Evolutionary conservation across 1,140 invertebrate genomes (phyloP).

Genomic region (Diabrotica undecimpunctata): DNA sequence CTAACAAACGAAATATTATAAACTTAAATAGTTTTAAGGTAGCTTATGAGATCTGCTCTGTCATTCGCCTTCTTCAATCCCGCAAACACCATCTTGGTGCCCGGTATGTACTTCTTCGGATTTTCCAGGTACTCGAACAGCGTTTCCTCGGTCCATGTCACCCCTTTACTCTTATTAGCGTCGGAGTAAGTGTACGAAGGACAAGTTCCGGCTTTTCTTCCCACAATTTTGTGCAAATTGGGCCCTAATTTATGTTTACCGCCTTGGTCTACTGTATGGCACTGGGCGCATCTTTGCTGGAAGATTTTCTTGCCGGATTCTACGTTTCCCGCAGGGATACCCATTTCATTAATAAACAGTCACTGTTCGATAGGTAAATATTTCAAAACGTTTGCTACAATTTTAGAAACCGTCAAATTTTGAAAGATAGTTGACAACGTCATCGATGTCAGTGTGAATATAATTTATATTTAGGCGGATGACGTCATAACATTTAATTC

Average conservation of each 20-base stretch:
- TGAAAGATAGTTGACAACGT: too few relatives aligned
- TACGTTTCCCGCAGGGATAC: constrained; percentile 58
- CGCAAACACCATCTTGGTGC: constrained; percentile 83
- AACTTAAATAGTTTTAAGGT: constrained; percentile 51
- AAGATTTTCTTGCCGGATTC: constrained; percentile 80
- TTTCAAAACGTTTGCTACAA: too few relatives aligned
- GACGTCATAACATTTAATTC: too few relatives aligned
- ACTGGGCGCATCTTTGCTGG: constrained; percentile 80
- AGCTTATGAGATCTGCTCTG: constrained; percentile 73
- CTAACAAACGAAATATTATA: too few relatives aligned
- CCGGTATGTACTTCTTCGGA: constrained; percentile 80
- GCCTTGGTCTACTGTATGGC: constrained; percentile 79
- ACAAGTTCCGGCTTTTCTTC: constrained; percentile 80
- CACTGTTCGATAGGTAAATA: too few relatives aligned
- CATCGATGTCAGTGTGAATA: too few relatives aligned
- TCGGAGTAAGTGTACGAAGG: constrained; percentile 78
- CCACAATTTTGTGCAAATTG: constrained; percentile 80
- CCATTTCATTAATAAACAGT: neutral
- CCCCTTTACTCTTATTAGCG: constrained; percentile 77
- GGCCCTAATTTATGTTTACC: constrained; percentile 88
- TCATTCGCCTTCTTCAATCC: constrained; percentile 76
- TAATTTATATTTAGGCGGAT: too few relatives aligned
- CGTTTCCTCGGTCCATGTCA: constrained; percentile 62
- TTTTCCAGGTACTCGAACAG: constrained; percentile 69
- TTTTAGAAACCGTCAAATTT: too few relatives aligned